Evolutionary conservation across 2,888 invertebrate genomes (phyloP).

Genomic region (Amiota minor): DNA sequence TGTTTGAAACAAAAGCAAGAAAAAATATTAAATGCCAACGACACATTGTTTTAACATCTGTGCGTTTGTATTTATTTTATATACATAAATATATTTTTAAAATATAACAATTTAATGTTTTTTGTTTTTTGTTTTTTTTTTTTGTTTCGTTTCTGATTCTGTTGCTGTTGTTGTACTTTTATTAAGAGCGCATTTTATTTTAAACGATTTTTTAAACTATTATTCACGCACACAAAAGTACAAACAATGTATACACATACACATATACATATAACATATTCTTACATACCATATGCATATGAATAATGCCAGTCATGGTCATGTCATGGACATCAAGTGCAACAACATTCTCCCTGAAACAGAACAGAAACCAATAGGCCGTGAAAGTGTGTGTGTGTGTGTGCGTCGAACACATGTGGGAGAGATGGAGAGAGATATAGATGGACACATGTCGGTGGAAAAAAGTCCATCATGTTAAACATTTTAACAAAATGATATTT

Average conservation of each 20-base stretch:
- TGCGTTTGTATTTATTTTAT: background rate
- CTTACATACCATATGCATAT: slow-evolving; percentile 5
- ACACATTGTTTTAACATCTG: slow-evolving; percentile 1
- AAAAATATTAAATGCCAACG: background rate
- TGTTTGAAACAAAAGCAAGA: background rate
- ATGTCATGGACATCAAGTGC: slow-evolving; percentile 12
- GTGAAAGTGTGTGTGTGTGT: too few species aligned
- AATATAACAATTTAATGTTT: slow-evolving; percentile 8
- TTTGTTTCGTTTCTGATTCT: background rate
- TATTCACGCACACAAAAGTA: slow-evolving; percentile 9
- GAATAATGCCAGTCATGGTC: slow-evolving; percentile 22
- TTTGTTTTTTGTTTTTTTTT: background rate
- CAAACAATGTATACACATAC: slow-evolving; percentile 1
- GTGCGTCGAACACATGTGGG: too few species aligned
- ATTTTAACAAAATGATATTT: background rate
- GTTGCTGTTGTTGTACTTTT: background rate
- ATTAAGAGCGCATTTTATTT: background rate
- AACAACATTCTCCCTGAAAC: background rate
- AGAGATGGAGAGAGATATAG: too few species aligned
- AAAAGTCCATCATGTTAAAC: background rate
- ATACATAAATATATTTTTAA: background rate
- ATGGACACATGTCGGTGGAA: too few species aligned
- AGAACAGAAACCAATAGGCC: too few species aligned
- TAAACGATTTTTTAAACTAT: slow-evolving; percentile 8
- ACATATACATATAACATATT: slow-evolving; percentile 27